Base-by-base conservation (phyloP, 1,140 invertebrate species). In the Hirudo medicinalis region DNA sequence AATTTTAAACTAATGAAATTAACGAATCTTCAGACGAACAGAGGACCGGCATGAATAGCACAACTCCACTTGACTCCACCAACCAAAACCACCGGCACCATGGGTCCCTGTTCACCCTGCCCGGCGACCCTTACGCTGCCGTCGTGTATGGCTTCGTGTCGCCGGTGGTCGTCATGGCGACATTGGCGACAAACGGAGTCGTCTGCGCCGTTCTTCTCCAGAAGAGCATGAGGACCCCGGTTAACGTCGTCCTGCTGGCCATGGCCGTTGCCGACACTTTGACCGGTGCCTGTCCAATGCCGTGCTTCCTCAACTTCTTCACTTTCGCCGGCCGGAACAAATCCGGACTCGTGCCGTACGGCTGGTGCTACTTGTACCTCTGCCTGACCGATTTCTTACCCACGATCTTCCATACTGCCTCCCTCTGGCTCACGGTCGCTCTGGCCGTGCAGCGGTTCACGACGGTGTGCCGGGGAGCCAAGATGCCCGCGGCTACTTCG, bases 181-280 rank as follows among this genome's bases (percentile, higher is more conserved):
- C 91, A 0, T 87, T 90, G 17, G 85, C 91, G 2, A 89, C 90
- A 19, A 94, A 94, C 81, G 91, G 90, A 0, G 82, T 93, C 15
- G 90, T 94, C 43, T 85, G 86, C 72, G 87, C 91, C 2, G 88
- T 87, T 15, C 78, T 87, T 5, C 80, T 83, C 13, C 85, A 86
- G 74, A 75, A 78, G 36, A 85, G 87, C 70, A 85, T 87, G 83
- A 75, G 84, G 40, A 85, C 86, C 2, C 86, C 87, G 0, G 88
- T 87, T 6, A 88, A 88, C 77, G 78, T 83, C 0, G 85, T 88
- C 2, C 79, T 88, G 0, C 81, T 87, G 77, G 84, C 89, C 5
- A 94, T 94, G 91, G 91, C 91, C 0, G 84, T 94, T 1, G 90
- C 89, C 74, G 91, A 94, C 81, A 88, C 92, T 85, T 87, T 92